These are phyloP conservation scores for Amphiprion clarkii DNA, from an alignment of 2,797 vertebrate genomes.

Conservation along the genomic window DNA sequence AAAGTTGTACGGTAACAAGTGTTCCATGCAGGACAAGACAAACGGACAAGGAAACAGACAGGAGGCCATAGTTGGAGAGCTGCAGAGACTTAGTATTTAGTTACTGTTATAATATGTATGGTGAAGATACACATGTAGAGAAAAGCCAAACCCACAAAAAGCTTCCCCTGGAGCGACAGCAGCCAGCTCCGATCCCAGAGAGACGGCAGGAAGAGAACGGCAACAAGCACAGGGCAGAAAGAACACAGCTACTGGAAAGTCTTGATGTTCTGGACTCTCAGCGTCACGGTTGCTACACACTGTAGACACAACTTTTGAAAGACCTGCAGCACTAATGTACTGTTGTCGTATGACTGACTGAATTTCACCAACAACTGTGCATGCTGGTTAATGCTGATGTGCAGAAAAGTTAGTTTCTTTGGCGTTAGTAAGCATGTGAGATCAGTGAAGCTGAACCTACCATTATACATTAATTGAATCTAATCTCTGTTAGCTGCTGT, in stretches of 20 bases:
- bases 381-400: background rate
- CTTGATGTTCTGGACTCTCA: background rate
- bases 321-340: background rate
- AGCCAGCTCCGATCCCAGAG: background rate
- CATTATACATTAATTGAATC: too few relatives aligned
- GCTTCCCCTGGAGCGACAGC: background rate
- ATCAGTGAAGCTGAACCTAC: constrained; percentile 3
- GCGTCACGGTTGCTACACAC: background rate
- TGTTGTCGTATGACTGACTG: background rate
- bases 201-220: constrained; percentile 17
- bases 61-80: constrained; percentile 13
- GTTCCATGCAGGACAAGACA: constrained; percentile 49
- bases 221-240: constrained; percentile 13
- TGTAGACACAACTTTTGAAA: constrained; percentile 8
- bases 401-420: background rate
- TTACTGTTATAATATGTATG: constrained; percentile 18
- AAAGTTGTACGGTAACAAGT: constrained; percentile 16
- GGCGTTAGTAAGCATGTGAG: background rate
- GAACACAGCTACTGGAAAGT: background rate
- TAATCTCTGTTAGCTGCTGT: too few relatives aligned
- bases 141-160: constrained; percentile 38
- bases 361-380: background rate
- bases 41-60: constrained; percentile 17
- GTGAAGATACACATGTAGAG: constrained; percentile 15
- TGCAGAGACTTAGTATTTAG: constrained; percentile 17